Conservation (phyloP, 2,113 vertebrate species). For the Aspidoscelis tigris region DNA sequence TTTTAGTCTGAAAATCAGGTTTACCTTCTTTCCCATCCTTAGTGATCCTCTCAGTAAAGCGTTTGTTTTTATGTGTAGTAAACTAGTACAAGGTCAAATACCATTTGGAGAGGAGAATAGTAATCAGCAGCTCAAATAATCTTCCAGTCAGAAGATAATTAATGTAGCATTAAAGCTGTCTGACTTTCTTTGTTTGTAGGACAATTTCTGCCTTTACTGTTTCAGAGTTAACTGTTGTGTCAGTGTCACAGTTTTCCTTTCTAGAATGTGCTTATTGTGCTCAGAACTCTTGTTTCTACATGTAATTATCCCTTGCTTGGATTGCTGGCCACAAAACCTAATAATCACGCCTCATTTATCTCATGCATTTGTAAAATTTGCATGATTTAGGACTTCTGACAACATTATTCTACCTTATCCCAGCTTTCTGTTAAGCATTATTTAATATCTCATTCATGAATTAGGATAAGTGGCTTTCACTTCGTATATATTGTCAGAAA, state of each 20-base stretch:
- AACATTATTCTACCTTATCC: background rate
- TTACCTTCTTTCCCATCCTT: background rate
- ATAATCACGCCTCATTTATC: conserved; percentile 2
- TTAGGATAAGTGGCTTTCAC: background rate
- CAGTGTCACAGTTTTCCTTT: background rate
- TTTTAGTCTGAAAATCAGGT: background rate
- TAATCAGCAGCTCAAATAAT: background rate
- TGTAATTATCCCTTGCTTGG: background rate
- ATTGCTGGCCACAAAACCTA: conserved; percentile 17
- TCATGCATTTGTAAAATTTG: background rate
- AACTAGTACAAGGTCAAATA: conserved; percentile 8
- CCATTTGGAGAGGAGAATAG: conserved; percentile 1
- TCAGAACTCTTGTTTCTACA: background rate
- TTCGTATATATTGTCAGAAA: background rate
- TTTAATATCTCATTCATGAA: background rate
- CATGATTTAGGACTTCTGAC: background rate
- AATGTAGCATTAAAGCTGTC: background rate
- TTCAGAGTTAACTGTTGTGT: background rate
- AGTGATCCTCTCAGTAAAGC: background rate
- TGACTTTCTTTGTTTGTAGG: background rate
- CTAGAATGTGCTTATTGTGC: background rate
- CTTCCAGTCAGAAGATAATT: conserved; percentile 20
- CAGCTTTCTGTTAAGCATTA: background rate
- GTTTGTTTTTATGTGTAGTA: background rate
- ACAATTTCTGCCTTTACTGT: background rate